A percentile compares a stretch with the other conserved stretches of the same genome.
Evolutionary conservation across 1,140 invertebrate genomes (phyloP).

Genomic region (Tetramorium simillimum): DNA sequence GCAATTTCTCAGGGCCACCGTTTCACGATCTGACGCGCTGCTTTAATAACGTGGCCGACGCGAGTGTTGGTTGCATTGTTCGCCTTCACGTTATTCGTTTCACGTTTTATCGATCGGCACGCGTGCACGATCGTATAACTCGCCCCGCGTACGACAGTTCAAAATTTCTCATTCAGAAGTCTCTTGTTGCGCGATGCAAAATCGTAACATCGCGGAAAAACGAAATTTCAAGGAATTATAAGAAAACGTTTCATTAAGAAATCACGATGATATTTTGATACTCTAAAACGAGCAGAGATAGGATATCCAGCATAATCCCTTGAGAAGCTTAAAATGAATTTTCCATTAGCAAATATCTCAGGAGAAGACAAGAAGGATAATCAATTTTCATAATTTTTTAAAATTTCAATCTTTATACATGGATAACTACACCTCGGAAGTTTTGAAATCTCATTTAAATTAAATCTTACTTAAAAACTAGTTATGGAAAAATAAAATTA

Average conservation of each 20-base stretch:
- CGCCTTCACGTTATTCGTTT: slow-evolving; percentile 15
- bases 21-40: slow-evolving; percentile 4
- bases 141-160: not conserved
- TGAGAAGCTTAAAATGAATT: not conserved
- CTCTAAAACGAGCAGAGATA: not conserved
- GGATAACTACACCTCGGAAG: not conserved
- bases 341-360: not conserved
- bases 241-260: not conserved
- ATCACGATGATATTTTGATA: not conserved
- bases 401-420: not conserved
- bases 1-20: slow-evolving; percentile 1
- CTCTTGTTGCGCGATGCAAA: not conserved
- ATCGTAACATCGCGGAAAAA: not conserved
- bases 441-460: not conserved
- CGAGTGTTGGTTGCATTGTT: slow-evolving; percentile 29
- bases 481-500: too few relatives aligned
- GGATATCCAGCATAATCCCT: not conserved
- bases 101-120: slow-evolving; percentile 33
- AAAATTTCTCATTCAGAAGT: not conserved
- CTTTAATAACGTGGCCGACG: not conserved
- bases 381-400: slow-evolving; percentile 19
- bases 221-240: not conserved
- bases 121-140: slow-evolving; percentile 23
- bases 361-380: not conserved
- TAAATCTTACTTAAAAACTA: not conserved